Base-by-base conservation (phyloP, 2,888 invertebrate genomes). In the Fissipunctia ypsillon region DNA sequence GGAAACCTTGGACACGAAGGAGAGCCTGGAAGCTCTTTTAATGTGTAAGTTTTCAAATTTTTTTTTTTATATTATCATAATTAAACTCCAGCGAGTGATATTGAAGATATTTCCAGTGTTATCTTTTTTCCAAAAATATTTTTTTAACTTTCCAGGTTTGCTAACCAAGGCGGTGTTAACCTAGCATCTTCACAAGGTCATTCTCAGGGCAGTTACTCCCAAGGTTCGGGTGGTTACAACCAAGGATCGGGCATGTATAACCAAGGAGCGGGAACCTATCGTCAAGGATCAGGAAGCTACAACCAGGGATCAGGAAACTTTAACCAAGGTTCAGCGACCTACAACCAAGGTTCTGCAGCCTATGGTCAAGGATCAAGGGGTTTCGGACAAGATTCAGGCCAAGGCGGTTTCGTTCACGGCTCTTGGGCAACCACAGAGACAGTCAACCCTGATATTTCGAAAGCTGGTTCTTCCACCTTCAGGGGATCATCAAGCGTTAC, bases 351-450 rank as follows among this genome's bases (percentile, higher is more conserved):
- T 52, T 81, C 81, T 25, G 54, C 25, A 45, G 16, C 22, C 7
- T 50, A 74, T 50, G 81, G 65, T n/a, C 76, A 76, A 19, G 84
- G 76, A 28, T 73, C 82, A n/a, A 81, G 81, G 16, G 67, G 71
- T 1, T 81, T 69, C 41, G 71, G 81, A 0, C 86, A 87, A 61
- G 84, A 79, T 45, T 65, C 65, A 43, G 60, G 74, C 12, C 77
- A 80, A 25, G 70, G 78, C 0, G 68, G 78, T 1, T 95, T 95
- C 72, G 91, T 95, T 14, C 95, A 94, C 69, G 93, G 94, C 3
- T 91, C 93, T 60, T 96, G 94, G 94, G 94, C 94, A 2, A 96
- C 96, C 0, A 96, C 96, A 9, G 96, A 96, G 89, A 96, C 95
- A 0, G 94, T 96, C 7, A 96, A 96, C 82, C 88, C 94, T 48